Evolutionary conservation across 2,888 invertebrate genomes (phyloP), one percentile per base, ranked within the genome.

Genomic region (Sipha maydis): DNA sequence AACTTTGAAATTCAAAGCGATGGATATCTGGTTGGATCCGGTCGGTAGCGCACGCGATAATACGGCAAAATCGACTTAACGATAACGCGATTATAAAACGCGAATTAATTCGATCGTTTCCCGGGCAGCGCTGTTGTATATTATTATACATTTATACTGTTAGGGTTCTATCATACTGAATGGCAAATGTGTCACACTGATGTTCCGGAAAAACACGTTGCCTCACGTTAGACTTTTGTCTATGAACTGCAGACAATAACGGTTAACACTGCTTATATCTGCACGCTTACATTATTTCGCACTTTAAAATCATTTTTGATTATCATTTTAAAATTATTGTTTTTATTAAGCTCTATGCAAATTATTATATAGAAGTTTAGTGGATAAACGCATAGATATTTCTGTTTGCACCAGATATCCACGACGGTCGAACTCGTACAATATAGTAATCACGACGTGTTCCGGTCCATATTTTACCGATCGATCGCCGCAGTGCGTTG

Each of bases 71-170:
- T 77, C 19, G 48, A 85, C 25, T 85, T 76, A 76, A 69, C 31
- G 11, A 77, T 85, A 85, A 85, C 48, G 31, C 48, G 85, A 85
- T 85, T 77, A 85, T 77, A 77, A 48, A 85, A 77, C 28, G 48
- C 9, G 67, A 21, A 67, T 77, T 77, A 48, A 11, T 25, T 17
- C 67, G 41, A 31, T 21, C 41, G 67, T 69, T 69, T 80, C 67
- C 34, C 61, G 21, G 25, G 38, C 48, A 67, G 41, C 25, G 14
- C 77, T 67, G 21, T 17, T 34, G 7, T 25, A 84, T 3, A 61
- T 61, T 76, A 61, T 61, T 61, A 25, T 61, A 21, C 56, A 56
- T 25, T 3, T 25, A 61, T 61, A 25, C 56, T 5, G 14, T 11
- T 48, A 8, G 41, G 41, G 9, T 9, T 56, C 17, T 17, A 56